Percentiles rank a stretch among this genome's conserved stretches.
Conservation (phyloP, 1,140 invertebrate genomes). For the Phocides pigmalion region DNA sequence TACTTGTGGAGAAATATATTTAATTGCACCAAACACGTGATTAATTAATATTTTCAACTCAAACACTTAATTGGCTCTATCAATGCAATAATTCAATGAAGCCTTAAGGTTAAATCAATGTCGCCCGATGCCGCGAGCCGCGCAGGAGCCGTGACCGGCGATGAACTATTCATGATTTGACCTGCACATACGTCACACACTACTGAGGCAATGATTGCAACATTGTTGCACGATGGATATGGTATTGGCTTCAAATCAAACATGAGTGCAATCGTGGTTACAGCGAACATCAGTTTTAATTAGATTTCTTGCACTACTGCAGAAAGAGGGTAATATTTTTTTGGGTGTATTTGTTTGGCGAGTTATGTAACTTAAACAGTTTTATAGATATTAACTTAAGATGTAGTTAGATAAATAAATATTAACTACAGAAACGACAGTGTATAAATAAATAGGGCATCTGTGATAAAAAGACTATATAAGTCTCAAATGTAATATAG, state of each 20-base stretch:
- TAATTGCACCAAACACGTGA: not conserved
- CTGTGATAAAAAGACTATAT: no score
- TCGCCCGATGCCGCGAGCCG: not conserved
- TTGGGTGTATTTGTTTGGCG: no score
- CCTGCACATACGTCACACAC: not conserved
- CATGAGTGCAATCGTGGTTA: not conserved
- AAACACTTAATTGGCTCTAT: constrained; percentile 11
- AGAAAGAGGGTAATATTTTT: no score
- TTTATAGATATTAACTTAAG: no score
- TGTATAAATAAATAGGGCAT: no score
- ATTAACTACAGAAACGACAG: no score
- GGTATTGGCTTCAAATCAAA: not conserved
- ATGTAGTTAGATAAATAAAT: no score
- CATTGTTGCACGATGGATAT: no score
- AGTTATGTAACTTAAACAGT: no score
- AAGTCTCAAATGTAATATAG: no score
- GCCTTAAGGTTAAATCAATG: not conserved
- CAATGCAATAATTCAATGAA: not conserved
- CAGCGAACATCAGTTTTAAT: not conserved
- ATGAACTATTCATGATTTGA: constrained; percentile 15
- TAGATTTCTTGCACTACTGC: not conserved
- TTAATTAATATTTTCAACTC: constrained; percentile 9
- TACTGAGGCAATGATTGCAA: not conserved
- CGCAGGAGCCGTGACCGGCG: not conserved
- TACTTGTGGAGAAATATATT: not conserved